Evolutionary conservation across 2,888 invertebrate species (phyloP), one percentile per base, ranked within the genome.

Genomic region (Sthenelais limicola): DNA sequence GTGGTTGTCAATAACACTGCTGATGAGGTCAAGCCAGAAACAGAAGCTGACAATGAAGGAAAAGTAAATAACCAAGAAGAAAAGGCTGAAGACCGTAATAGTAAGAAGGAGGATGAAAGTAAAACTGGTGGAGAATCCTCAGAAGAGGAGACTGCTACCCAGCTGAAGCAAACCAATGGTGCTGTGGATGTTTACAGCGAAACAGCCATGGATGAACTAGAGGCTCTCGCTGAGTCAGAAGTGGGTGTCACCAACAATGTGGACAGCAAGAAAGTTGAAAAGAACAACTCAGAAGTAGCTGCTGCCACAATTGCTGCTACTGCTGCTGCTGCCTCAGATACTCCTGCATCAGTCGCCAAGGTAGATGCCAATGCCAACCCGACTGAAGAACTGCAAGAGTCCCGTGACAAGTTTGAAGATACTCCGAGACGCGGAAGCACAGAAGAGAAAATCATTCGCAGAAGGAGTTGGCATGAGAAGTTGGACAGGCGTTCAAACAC

Each of bases 131-230:
- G 18, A 9, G 74, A 71, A 33, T 47, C 48, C 5, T 33, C 51
- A 47, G 66, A 66, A 35, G 73, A 62, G 62, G 62, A 62, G n/a
- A 24, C 15, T 7, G 21, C 5, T 12, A 43, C 24, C 24, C 5
- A 24, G 21, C n/a, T n/a, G n/a, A 62, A 62, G 38, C 21, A 24
- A 3, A 21, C 7, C 24, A 43, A 67, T 5, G 48, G 47, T 28
- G 48, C 24, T 24, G 58, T 47, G 26, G 71, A 73, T 51, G 21
- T 69, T 48, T 70, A 73, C 38, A 73, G 70, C 49, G 73, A 56
- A 35, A 69, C 30, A 58, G 85, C 85, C 3, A 82, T 85, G 85
- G 84, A 83, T 68, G 85, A 86, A 76, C 77, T 86, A 47, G 85
- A 86, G 77, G 80, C 79, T 72, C 68, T 85, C 9, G 82, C 80